Base-by-base conservation (phyloP, 1,140 invertebrate species). In the Ceratitis capitata region DNA sequence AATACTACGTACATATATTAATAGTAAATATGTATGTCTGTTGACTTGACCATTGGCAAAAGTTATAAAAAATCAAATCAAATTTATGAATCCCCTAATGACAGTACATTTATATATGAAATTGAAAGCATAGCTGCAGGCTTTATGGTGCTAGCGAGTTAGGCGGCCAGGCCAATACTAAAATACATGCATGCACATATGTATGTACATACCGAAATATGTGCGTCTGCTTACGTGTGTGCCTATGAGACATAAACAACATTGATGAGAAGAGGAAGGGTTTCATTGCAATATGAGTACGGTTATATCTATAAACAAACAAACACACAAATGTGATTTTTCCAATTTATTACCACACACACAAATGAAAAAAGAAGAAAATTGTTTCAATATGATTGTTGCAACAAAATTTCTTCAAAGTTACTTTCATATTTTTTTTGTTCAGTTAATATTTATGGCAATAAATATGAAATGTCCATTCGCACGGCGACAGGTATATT, bases 381-480 rank as follows among this genome's bases (percentile, higher is more conserved):
- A 61, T 32, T 61, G 58, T 61, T 61, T 32, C 58, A 32, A 61
- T 61, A 61, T 61, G 26, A 29, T 12, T 61, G 58, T 4, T 61
- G 58, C 12, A 19, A 9, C 51, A 42, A 45, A 26, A 49, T 82
- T 39, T 82, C 39, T 82, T 39, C 9, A 42, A 7, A 3, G 74
- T 82, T 82, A n/a, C 42, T 82, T 82, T n/a, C n/a, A n/a, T n/a
- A n/a, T n/a, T n/a, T n/a, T n/a, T n/a, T 82, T n/a, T 39, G 5
- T 23, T n/a, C 64, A 23, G 45, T 82, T 82, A 82, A 82, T 82
- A 82, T 82, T 82, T 82, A 82, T 82, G 74, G 10, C 74, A 7
- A 82, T 82, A 49, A 82, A 82, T 82, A 82, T 82, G 29, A 82
- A 82, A 82, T 82, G 74, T 49, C n/a, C 74, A 45, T 82, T 45